phyloP scores from a whole-genome alignment of 2,888 invertebrate species.

The Cybosia mesomella region DNA sequence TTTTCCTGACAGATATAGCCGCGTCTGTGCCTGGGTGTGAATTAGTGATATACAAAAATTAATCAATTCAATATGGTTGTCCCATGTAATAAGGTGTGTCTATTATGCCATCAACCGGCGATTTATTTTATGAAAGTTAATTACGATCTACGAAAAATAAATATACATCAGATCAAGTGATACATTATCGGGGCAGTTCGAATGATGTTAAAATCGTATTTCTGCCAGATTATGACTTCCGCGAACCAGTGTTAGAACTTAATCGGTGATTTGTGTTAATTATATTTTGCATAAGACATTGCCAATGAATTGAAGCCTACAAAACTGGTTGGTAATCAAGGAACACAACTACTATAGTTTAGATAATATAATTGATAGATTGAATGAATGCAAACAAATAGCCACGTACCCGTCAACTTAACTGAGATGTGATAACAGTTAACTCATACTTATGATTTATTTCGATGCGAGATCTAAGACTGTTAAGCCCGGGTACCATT shows the following conservation, averaged over 20 bases:
- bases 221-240: neutral
- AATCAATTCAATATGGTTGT: too few relatives aligned
- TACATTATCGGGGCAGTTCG: neutral
- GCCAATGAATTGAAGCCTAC: neutral
- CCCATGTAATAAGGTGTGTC: neutral
- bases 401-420: too few relatives aligned
- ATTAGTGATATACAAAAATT: too few relatives aligned
- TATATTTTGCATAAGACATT: neutral
- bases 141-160: neutral
- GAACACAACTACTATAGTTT: neutral
- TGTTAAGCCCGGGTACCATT: too few relatives aligned
- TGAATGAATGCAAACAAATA: neutral
- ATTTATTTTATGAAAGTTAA: slow-evolving; percentile 1
- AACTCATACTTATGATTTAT: too few relatives aligned
- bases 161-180: neutral
- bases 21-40: too few relatives aligned
- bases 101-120: slow-evolving; percentile 4
- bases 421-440: neutral
- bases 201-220: neutral
- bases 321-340: neutral
- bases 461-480: too few relatives aligned
- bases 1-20: too few relatives aligned
- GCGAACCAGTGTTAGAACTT: neutral
- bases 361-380: neutral
- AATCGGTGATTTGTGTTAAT: neutral